phyloP scores from a whole-genome alignment of 2,797 vertebrate species.

The Vespertilio murinus region DNA sequence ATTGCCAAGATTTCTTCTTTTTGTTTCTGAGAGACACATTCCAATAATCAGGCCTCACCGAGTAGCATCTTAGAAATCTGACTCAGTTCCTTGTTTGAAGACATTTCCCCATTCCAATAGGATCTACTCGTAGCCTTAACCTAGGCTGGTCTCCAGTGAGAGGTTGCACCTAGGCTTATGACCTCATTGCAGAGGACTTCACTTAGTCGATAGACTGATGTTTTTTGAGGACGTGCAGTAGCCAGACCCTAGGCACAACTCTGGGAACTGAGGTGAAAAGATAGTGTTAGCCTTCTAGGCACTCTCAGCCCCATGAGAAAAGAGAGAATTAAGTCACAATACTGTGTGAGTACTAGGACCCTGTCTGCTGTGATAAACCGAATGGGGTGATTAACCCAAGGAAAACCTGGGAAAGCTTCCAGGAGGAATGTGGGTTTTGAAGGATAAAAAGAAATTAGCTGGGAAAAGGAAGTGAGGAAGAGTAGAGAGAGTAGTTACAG shows the following conservation, averaged over 20 bases:
- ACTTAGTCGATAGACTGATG: neutral
- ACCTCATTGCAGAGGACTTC: neutral
- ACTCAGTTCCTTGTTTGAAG: neutral
- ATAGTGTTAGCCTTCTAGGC: neutral
- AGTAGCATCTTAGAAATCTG: constrained; percentile 23
- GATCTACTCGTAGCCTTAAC: neutral
- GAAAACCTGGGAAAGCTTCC: neutral
- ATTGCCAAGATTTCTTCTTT: neutral
- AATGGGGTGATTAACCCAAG: neutral
- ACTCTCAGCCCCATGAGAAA: neutral
- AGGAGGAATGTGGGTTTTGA: neutral
- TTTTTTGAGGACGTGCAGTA: neutral
- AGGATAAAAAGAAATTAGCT: neutral
- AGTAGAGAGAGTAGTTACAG: neutral
- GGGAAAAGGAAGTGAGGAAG: neutral
- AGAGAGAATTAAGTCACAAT: neutral
- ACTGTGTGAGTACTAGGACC: neutral
- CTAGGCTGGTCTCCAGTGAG: constrained; percentile 13
- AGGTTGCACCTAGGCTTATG: neutral
- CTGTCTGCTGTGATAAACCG: neutral
- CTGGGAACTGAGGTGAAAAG: neutral
- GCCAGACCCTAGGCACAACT: neutral
- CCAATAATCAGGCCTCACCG: neutral
- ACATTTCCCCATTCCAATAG: neutral
- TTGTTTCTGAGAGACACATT: neutral